Evolutionary conservation across 2,113 vertebrate species (phyloP).

Genomic region (Naja naja): DNA sequence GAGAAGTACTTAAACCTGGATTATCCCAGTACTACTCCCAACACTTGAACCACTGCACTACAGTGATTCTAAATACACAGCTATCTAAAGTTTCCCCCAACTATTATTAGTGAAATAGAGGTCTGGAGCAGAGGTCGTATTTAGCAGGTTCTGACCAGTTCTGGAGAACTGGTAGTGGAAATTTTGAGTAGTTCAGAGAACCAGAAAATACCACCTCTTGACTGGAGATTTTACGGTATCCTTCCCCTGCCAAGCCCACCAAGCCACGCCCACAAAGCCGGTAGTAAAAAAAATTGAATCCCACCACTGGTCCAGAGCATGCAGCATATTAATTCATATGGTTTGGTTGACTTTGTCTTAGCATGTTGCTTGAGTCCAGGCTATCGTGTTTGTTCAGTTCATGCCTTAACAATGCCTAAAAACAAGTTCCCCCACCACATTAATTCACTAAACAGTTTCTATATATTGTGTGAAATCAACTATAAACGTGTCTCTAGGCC

Average conservation of each 20-base stretch:
- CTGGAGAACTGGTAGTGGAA: no score
- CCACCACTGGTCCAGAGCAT: no score
- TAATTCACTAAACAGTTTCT: not conserved
- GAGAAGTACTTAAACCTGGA: not conserved
- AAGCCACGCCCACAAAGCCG: no score
- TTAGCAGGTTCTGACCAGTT: no score
- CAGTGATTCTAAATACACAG: not conserved
- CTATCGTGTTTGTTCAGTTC: not conserved
- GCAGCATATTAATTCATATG: not conserved
- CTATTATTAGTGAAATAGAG: not conserved
- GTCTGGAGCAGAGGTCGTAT: no score
- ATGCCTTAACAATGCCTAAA: not conserved
- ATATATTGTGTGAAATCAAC: not conserved
- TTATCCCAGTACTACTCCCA: not conserved
- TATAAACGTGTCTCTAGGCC: not conserved
- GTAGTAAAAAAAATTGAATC: no score
- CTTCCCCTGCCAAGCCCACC: no score
- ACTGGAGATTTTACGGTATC: no score
- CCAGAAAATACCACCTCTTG: no score
- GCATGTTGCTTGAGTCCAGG: not conserved
- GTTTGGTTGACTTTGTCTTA: not conserved
- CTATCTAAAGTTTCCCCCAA: no score
- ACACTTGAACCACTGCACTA: not conserved
- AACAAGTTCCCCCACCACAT: not conserved
- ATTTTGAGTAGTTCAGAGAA: no score